Evolutionary conservation across 2,797 vertebrate genomes (phyloP), one percentile per base, ranked within the genome.

Genomic region (Morus bassanus): DNA sequence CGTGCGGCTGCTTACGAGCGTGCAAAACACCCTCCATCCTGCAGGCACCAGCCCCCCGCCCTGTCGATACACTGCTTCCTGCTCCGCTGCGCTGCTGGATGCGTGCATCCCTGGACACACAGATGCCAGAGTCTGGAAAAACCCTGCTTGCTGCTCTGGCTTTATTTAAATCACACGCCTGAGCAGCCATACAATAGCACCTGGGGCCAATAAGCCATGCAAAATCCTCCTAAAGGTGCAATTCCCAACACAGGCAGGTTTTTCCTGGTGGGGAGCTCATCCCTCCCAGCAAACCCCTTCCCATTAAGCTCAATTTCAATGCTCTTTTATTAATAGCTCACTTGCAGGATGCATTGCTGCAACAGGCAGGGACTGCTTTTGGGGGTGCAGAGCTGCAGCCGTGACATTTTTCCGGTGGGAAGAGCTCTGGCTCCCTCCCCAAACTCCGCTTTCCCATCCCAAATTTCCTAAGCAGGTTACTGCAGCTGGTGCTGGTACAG

Each of bases 51-150:
- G 37, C 31, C 31, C 54, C 67, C 5, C 0, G 28, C 27, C 41
- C 37, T 2, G 0, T 3, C 35, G 45, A 33, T 5, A 0, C 0
- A 0, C 27, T 27, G 35, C 56, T 60, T 48, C 50, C 56, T 17
- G 59, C 50, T n/a, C 39, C 1, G 0, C 24, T 3, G 45, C 0
- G 1, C 56, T 16, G 43, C 41, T 64, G 85, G 53, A 6, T 12
- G 51, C 6, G 0, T 6, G 6, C 13, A 33, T 21, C 33, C 73
- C 68, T 13, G 61, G 27, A 12, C 7, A 43, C 5, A 1, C 10
- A 4, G 6, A 2, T 2, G 23, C 39, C 16, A 9, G 31, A n/a
- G 31, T 5, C 35, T 27, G 39, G 53, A 78, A 48, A 64, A 57
- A 23, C 4, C 35, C 33, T 19, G 16, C n/a, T 48, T 10, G 6